Evolutionary conservation across 1,140 invertebrate species (phyloP), one percentile per base, ranked within the genome.

Genomic region (Antheraea pernyi): DNA sequence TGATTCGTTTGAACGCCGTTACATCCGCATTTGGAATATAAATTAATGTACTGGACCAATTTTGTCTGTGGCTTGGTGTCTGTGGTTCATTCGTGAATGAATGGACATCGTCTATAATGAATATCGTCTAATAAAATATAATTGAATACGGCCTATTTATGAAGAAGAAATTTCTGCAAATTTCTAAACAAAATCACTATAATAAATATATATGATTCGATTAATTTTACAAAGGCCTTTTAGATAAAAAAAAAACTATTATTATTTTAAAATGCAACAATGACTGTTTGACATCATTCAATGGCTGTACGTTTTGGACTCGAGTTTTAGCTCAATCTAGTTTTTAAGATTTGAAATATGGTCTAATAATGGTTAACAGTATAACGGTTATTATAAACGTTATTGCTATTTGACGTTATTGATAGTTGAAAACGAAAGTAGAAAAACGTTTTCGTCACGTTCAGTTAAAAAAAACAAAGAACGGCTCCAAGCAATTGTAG

Each of bases 271-370:
- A 39, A 64, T 7, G 16, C n/a, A 2, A 39, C 5, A 42, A 7
- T n/a, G 8, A 67, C 65, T 59, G 66, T 74, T 60, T 64, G 46
- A 39, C 53, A 53, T 73, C 59, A 65, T 53, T 75, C 67, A 59
- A 39, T 65, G 65, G 65, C 65, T 67, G 70, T 71, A 71, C 71
- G 68, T 79, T 77, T 77, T 71, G 67, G 71, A 81, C 72, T 80
- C 75, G 68, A 60, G 75, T 85, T 80, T 80, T 81, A 80, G 82
- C 82, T 85, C 83, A 84, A 85, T 73, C 22, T 85, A 85, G 80
- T 30, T 67, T 30, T 67, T 82, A 85, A 81, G 80, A 8, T 63
- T 37, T 8, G 5, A 37, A 63, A 37, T 63, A 63, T 63, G 61
- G 61, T 63, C 61, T 63, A 63, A 63, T 63, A 63, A 37, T 22